These are phyloP conservation scores for Oscheius sp. DNA, from an alignment of 2,888 invertebrate genomes.

Conservation along the genomic window DNA sequence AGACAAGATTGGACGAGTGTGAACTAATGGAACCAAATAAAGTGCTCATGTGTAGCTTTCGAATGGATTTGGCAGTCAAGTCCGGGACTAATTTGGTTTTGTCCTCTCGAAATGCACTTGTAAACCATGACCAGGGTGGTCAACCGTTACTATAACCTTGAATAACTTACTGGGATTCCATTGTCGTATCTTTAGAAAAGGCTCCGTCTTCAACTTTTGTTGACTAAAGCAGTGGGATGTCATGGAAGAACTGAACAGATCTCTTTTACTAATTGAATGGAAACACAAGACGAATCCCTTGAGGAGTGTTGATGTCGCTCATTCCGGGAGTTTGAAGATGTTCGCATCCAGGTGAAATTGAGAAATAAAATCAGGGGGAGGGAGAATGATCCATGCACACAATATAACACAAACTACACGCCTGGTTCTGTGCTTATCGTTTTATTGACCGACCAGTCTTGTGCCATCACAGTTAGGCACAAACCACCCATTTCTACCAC, in stretches of 20 bases:
- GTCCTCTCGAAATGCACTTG: slow-evolving; percentile 28
- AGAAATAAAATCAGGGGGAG: not conserved
- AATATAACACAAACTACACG: slow-evolving; percentile 13
- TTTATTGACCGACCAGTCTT: slow-evolving; percentile 14
- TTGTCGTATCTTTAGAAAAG: slow-evolving; percentile 16
- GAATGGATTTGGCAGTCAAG: slow-evolving; percentile 35
- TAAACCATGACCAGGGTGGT: slow-evolving; percentile 22
- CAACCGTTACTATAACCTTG: not conserved
- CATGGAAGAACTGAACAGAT: slow-evolving; percentile 23
- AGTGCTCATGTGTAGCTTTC: slow-evolving; percentile 33
- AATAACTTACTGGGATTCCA: slow-evolving; percentile 3
- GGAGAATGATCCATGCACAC: not conserved
- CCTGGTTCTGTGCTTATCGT: not conserved
- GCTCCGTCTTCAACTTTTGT: slow-evolving; percentile 5
- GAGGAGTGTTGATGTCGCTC: slow-evolving; percentile 15
- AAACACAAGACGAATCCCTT: slow-evolving; percentile 21
- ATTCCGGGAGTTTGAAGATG: not conserved
- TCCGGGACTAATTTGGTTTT: slow-evolving; percentile 35
- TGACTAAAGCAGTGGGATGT: slow-evolving; percentile 15
- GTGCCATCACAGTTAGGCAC: slow-evolving; percentile 15
- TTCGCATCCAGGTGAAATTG: not conserved
- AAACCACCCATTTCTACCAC: not conserved
- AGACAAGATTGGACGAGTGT: slow-evolving; percentile 25
- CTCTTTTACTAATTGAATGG: slow-evolving; percentile 24
- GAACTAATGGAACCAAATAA: slow-evolving; percentile 35